Base-by-base conservation (phyloP, 1,140 invertebrate species). In the Oncopodura yosiiana region DNA sequence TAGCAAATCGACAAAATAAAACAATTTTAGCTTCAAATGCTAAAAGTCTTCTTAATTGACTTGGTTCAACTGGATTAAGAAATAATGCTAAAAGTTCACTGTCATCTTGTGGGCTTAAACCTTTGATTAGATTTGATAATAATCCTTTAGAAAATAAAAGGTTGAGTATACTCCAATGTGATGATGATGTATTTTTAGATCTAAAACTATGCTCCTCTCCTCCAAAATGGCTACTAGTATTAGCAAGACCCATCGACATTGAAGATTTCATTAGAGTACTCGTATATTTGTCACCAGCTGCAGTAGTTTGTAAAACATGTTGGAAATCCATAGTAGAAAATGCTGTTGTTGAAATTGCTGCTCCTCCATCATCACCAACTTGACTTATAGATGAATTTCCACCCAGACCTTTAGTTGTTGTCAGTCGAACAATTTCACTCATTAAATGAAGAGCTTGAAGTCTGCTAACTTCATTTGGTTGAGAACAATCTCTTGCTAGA, bases 371-470 rank as follows among this genome's bases (percentile, higher is more conserved):
- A 11, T 29, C 5, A 1, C 30, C 9, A 16, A 46, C 37, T 3
- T 49, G 18, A 3, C 37, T 42, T 4, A 16, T 26, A 16, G 32
- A 19, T 2, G 23, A 6, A 9, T 12, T 21, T 6, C 42, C 53
- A 18, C 51, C 54, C 2, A 60, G 46, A 16, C 53, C 58, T n/a
- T 36, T 39, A 3, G 16, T 29, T 3, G 29, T 44, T 11, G 43
- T 56, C 38, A 45, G 53, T 3, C 36, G 29, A 3, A 61, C 48
- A 29, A 64, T 58, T 56, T 64, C 62, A 1, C 58, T 58, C 29
- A 64, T 30, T 21, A 64, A 36, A 18, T 58, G 55, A 45, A 61
- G 42, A 1, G 62, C 39, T 41, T 57, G 59, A 21, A 64, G 50
- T 50, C 45, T 48, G 11, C 45, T 49, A 5, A 52, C 32, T 26